Evolutionary conservation across 2,888 invertebrate genomes (phyloP).

Genomic region (Cistogaster globosa): DNA sequence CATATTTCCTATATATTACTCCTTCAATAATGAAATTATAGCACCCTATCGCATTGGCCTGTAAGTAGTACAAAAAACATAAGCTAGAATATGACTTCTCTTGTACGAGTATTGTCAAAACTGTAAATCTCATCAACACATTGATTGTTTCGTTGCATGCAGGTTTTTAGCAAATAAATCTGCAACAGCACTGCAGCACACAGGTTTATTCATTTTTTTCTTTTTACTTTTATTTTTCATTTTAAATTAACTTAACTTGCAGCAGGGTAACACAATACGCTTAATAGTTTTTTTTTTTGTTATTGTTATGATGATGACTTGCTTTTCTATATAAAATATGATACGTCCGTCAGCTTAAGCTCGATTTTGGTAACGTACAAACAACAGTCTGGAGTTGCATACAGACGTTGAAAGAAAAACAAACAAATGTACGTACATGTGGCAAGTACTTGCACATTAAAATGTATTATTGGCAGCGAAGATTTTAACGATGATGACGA

Average conservation of each 20-base stretch:
- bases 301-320: conserved; percentile 12
- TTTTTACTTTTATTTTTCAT: conserved; percentile 66
- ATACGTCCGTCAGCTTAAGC: conserved; percentile 25
- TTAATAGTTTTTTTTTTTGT: conserved; percentile 58
- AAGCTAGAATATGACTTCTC: not conserved
- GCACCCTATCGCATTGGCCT: too few relatives aligned
- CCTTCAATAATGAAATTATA: too few relatives aligned
- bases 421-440: not conserved
- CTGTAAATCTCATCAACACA: conserved; percentile 17
- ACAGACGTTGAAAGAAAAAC: not conserved
- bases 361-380: conserved; percentile 28
- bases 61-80: too few relatives aligned
- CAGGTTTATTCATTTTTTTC: conserved; percentile 74
- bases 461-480: conserved; percentile 46
- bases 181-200: conserved; percentile 37
- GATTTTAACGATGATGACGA: conserved; percentile 53
- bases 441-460: not conserved
- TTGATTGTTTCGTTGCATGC: conserved; percentile 28
- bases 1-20: too few relatives aligned
- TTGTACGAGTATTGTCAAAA: conserved; percentile 34
- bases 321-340: conserved; percentile 36
- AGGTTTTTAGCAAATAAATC: conserved; percentile 44
- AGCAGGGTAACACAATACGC: conserved; percentile 63
- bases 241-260: conserved; percentile 55
- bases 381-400: not conserved